Evolutionary conservation across 2,888 invertebrate species (phyloP), one percentile per base, ranked within the genome.

Genomic region (Anorthoa munda): DNA sequence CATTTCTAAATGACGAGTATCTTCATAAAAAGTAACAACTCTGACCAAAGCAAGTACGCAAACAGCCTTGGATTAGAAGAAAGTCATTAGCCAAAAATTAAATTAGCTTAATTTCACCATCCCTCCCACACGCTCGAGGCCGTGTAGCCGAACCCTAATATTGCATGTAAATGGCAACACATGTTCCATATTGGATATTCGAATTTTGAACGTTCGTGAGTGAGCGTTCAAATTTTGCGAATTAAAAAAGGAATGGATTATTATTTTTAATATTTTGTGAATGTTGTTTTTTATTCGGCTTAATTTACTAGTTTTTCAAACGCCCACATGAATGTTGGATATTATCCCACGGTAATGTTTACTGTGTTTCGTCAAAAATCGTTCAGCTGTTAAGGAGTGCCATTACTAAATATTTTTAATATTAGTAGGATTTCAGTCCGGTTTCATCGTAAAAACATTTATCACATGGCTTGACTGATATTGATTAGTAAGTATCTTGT

Each of bases 61-160:
- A 53, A 60, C 48, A 60, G 48, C 87, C 88, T 88, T 87, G 85
- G 23, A 17, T 31, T n/a, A n/a, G n/a, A n/a, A n/a, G n/a, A n/a
- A 69, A 48, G 83, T 76, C 69, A 84, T 87, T 86, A 86, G 78
- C 66, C 73, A 70, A 84, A 88, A 79, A 89, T 86, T 88, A 67
- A 85, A 88, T 88, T 87, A 88, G 59, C 64, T 58, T 86, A 83
- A 81, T 87, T 77, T 79, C 59, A 78, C 78, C 75, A 82, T 59
- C 31, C 77, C 69, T 31, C 72, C 71, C 73, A 69, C 46, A 58
- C 60, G 59, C 53, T 55, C 78, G 66, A 81, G 72, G 79, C 48
- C 76, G 51, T 70, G 55, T 66, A 58, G 72, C 80, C 88, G 7
- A 75, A 53, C 86, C 86, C 79, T 69, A 66, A 80, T 87, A 60